These are phyloP conservation scores for Passer domesticus DNA, from an alignment of 2,113 vertebrate genomes.

Conservation along the genomic window DNA sequence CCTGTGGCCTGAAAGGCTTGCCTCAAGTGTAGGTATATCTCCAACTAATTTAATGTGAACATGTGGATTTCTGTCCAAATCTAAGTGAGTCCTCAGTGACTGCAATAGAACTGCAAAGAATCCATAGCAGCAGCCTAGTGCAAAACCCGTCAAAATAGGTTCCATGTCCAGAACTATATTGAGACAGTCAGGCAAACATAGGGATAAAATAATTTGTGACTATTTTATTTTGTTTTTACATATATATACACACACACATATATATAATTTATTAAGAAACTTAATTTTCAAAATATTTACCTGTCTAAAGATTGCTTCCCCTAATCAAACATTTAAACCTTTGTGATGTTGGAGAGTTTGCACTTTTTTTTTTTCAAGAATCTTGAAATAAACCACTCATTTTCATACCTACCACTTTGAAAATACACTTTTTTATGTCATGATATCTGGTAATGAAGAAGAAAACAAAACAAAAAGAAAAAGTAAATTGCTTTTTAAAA, in stretches of 20 bases:
- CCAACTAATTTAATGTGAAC: neutral
- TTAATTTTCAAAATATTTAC: neutral
- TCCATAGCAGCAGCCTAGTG: neutral
- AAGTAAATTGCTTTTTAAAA: neutral
- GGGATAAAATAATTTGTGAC: neutral
- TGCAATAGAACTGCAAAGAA: neutral
- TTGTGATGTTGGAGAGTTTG: neutral
- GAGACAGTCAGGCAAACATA: neutral
- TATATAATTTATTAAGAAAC: neutral
- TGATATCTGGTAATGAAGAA: neutral
- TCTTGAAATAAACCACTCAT: neutral
- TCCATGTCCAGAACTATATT: neutral
- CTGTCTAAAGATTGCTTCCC: neutral
- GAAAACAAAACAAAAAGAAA: rapidly evolving
- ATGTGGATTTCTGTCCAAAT: neutral
- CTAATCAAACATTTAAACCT: neutral
- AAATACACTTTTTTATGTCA: neutral
- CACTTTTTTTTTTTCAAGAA: rapidly evolving
- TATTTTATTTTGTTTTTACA: neutral
- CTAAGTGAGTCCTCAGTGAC: neutral
- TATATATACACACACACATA: too few relatives aligned
- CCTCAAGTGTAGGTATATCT: neutral
- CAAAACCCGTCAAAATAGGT: neutral
- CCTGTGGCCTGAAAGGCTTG: neutral
- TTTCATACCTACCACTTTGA: neutral